These are phyloP conservation scores for Sciurus carolinensis DNA, from an alignment of 2,797 vertebrate species.

Conservation along the genomic window DNA sequence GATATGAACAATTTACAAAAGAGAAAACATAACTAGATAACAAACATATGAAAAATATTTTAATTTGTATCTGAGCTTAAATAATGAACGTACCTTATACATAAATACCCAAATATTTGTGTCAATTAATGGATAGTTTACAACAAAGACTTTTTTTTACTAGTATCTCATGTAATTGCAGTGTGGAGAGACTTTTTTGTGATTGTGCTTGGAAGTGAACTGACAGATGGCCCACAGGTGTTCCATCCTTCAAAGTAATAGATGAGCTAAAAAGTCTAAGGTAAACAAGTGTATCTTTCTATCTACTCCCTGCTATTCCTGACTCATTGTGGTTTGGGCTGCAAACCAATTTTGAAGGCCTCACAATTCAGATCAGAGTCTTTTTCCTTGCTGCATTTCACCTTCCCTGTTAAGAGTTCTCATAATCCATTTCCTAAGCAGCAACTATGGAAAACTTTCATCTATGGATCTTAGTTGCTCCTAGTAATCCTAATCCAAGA, in stretches of 20 bases:
- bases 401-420: not conserved
- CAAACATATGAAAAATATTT: conserved; percentile 51
- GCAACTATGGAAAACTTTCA: not conserved
- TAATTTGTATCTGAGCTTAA: conserved; percentile 59
- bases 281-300: not conserved
- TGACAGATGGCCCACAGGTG: not conserved
- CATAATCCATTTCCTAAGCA: conserved; percentile 36
- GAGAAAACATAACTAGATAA: conserved; percentile 39
- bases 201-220: not conserved
- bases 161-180: not conserved
- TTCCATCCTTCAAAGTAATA: conserved; percentile 33
- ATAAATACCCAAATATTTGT: conserved; percentile 18
- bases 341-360: conserved; percentile 41
- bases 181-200: conserved; percentile 8
- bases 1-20: conserved; percentile 64
- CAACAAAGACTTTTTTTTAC: conserved; percentile 18
- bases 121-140: conserved; percentile 52
- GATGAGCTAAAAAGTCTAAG: not conserved
- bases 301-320: not conserved
- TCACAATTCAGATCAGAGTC: not conserved
- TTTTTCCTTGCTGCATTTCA: not conserved
- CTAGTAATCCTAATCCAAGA: conserved; percentile 25
- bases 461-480: conserved; percentile 17
- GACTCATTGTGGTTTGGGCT: not conserved
- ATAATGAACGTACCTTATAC: conserved; percentile 11